These are phyloP conservation scores for Burhinus bistriatus DNA, from an alignment of 2,113 vertebrate species.

Conservation along the genomic window DNA sequence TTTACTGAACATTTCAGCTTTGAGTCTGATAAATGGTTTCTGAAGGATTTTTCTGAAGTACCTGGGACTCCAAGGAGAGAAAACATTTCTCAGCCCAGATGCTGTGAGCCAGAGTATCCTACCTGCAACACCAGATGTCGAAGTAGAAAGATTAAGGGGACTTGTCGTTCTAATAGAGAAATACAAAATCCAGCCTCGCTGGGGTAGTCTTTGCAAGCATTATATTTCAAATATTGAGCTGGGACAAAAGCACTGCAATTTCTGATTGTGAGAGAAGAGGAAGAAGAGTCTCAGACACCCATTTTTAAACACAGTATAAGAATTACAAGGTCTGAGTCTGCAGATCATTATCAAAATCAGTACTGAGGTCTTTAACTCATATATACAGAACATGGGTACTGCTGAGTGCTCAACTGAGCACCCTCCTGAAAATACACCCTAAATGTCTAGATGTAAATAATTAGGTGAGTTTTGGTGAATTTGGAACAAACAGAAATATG, in stretches of 20 bases:
- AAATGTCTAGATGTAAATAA: not conserved
- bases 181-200: not conserved
- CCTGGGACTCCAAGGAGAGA: slow-evolving; percentile 6
- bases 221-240: not conserved
- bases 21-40: slow-evolving; percentile 41
- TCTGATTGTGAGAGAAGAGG: not conserved
- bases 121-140: slow-evolving; percentile 7
- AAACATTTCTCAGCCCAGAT: slow-evolving; percentile 60
- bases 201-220: not conserved
- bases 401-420: not conserved
- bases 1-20: not conserved
- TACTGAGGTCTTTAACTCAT: not conserved
- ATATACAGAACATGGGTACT: not conserved
- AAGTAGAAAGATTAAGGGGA: not conserved
- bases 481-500: not conserved
- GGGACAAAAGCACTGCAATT: not conserved
- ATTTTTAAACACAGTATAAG: not conserved
- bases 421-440: not conserved
- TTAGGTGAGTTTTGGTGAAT: not conserved
- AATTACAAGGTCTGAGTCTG: not conserved
- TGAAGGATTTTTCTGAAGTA: slow-evolving; percentile 33
- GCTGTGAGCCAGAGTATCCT: slow-evolving; percentile 7
- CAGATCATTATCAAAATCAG: not conserved
- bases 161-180: not conserved
- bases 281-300: not conserved